Conservation (phyloP, 2,888 invertebrate species). For the Ligdia adustata region DNA sequence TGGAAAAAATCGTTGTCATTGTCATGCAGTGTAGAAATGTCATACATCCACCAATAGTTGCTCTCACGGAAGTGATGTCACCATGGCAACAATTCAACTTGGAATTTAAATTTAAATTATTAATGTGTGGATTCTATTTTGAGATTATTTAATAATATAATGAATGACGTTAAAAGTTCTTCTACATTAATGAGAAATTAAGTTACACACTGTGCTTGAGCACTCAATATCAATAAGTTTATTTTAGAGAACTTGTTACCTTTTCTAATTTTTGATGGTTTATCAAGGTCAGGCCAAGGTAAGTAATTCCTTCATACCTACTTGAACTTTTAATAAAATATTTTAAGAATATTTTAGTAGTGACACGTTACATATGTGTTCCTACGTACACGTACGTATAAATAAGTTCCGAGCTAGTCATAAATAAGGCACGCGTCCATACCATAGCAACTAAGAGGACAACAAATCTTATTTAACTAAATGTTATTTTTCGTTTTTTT, state of each 20-base stretch:
- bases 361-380: background rate
- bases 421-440: constrained; percentile 9
- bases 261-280: too few species aligned
- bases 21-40: too few species aligned
- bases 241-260: too few species aligned
- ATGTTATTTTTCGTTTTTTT: constrained; percentile 10
- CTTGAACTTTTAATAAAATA: background rate
- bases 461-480: constrained; percentile 25
- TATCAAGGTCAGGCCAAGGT: too few species aligned
- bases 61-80: constrained; percentile 1
- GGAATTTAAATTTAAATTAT: constrained; percentile 4
- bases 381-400: background rate
- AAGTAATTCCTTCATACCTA: background rate
- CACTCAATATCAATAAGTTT: too few species aligned
- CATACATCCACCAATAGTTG: too few species aligned
- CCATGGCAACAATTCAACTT: constrained; percentile 9
- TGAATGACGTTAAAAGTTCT: too few species aligned
- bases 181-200: too few species aligned
- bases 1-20: too few species aligned
- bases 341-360: background rate
- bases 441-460: constrained; percentile 37
- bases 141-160: too few species aligned
- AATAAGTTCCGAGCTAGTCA: background rate
- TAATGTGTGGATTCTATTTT: constrained; percentile 2
- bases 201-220: too few species aligned